Evolutionary conservation across 2,888 invertebrate species (phyloP), one percentile per base, ranked within the genome.

Genomic region (Perithous albicinctus): DNA sequence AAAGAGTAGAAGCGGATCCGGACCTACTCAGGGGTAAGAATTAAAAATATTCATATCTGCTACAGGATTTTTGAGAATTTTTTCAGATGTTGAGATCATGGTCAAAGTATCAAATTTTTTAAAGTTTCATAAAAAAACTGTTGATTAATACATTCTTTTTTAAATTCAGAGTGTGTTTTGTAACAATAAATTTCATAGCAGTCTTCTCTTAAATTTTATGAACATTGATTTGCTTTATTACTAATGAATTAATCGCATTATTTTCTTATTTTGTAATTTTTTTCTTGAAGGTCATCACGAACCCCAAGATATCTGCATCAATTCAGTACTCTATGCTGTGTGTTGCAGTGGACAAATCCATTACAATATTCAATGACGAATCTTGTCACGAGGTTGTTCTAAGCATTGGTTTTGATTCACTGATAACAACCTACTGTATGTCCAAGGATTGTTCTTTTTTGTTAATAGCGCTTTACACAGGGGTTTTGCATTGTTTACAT

Each of bases 311-410:
- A 48, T 59, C 70, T 2, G 87, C 90, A 32, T 88, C 87, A 7
- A 41, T 91, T 29, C 88, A 90, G 72, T 79, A 87, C 82, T 85
- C 86, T 29, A 88, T 87, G 74, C 76, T 92, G 20, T 92, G 90
- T 38, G 78, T 93, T 4, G 87, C 87, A 26, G 87, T 92, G 43
- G 90, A 92, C 61, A 90, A 89, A 73, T 91, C 91, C 1, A 86
- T 93, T 26, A 90, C 90, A 15, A 85, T 93, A 78, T 93, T 93
- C 75, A 83, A 84, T n/a, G 86, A 91, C 63, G 89, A 91, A 77
- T 83, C 85, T 4, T 92, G 90, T 51, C 76, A 85, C n/a, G 82
- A 89, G 29, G 85, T 92, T 46, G 46, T 87, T 12, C 82, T 89
- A n/a, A 90, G 85, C 38, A 78, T 88, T 29, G 86, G 86, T 64